phyloP scores from a whole-genome alignment of 1,140 invertebrate species.

The Lepidotrigona ventralis region DNA sequence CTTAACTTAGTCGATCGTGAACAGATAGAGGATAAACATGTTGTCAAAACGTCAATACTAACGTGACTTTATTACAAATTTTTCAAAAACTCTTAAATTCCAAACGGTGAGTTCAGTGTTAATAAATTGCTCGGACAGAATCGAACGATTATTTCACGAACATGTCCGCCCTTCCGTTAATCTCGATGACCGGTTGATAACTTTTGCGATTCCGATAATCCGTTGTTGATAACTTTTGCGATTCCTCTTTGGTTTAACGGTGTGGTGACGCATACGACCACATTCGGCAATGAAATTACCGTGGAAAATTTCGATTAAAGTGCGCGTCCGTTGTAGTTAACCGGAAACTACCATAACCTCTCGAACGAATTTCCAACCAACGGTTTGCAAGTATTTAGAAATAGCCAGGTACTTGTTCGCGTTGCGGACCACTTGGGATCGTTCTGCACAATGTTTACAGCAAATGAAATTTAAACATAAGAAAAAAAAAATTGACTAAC shows the following conservation, averaged over 20 bases:
- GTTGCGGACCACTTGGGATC: too few relatives aligned
- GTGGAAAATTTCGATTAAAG: neutral
- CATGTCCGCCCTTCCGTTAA: neutral
- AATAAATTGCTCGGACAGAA: neutral
- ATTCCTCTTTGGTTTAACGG: neutral
- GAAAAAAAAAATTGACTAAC: too few relatives aligned
- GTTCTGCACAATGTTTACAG: too few relatives aligned
- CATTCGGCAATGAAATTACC: neutral
- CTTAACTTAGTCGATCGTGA: too few relatives aligned
- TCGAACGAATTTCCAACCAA: neutral
- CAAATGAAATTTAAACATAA: too few relatives aligned
- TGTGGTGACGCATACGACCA: neutral
- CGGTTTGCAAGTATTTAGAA: too few relatives aligned
- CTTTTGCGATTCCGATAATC: neutral
- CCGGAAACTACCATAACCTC: neutral
- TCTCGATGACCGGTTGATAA: slow-evolving; percentile 6
- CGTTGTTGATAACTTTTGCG: neutral
- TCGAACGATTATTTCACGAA: neutral
- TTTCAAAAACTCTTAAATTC: too few relatives aligned
- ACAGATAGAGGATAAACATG: too few relatives aligned
- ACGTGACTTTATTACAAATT: too few relatives aligned
- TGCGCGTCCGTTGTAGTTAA: neutral
- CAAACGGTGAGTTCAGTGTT: too few relatives aligned
- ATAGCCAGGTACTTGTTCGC: too few relatives aligned
- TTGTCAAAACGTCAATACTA: too few relatives aligned